phyloP scores from a whole-genome alignment of 2,888 invertebrate species.

The Pyralis farinalis region DNA sequence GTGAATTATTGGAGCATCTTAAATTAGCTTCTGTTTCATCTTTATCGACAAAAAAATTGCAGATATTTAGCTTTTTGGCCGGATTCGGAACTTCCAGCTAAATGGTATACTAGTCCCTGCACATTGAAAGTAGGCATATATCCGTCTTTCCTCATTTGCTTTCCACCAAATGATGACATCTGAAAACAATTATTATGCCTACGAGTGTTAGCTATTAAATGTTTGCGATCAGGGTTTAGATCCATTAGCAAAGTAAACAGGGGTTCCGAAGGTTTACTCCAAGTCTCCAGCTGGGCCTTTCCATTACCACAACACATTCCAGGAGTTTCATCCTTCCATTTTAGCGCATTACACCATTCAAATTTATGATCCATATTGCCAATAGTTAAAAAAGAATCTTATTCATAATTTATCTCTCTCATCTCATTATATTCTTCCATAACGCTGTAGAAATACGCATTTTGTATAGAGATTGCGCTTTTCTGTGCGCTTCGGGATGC shows the following conservation, averaged over 20 bases:
- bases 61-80: conserved; percentile 26
- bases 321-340: conserved; percentile 9
- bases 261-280: background rate
- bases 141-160: conserved; percentile 22
- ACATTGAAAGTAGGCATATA: conserved; percentile 26
- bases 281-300: background rate
- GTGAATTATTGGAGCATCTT: background rate
- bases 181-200: conserved; percentile 1
- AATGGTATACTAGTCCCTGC: conserved; percentile 22
- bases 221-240: background rate
- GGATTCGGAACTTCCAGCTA: conserved; percentile 21
- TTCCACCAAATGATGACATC: conserved; percentile 29
- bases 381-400: no score
- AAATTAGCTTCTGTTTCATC: background rate
- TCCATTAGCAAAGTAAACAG: background rate
- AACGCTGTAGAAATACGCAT: no score
- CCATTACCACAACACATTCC: conserved; percentile 10
- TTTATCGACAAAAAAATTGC: conserved; percentile 26
- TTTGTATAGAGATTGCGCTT: no score
- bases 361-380: conserved; percentile 7
- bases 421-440: no score
- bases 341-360: conserved; percentile 7
- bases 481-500: no score
- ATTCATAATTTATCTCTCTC: no score
- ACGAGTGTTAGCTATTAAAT: background rate